A percentile compares a stretch with the other conserved stretches of the same genome.
phyloP scores from a whole-genome alignment of 2,113 vertebrate genomes.

The Tamias sibiricus region DNA sequence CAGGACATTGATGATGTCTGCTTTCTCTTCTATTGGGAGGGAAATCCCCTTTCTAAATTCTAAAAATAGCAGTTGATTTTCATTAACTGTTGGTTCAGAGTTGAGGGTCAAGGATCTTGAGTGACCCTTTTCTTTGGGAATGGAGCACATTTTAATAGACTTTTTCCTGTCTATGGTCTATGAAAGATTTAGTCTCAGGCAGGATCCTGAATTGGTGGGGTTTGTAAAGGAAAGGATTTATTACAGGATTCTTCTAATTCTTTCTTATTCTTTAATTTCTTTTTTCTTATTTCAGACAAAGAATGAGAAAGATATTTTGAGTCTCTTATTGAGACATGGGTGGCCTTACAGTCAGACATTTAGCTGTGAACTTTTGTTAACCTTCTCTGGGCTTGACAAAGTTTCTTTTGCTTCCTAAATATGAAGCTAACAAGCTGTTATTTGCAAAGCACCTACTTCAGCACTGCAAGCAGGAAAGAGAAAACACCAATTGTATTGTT shows the following conservation, averaged over 20 bases:
- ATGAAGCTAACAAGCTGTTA: slow-evolving; percentile 28
- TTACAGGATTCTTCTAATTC: slow-evolving; percentile 68
- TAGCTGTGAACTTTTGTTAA: slow-evolving; percentile 76
- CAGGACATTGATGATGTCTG: slow-evolving; percentile 71
- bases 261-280: slow-evolving; percentile 55
- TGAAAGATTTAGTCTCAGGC: slow-evolving; percentile 51
- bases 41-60: slow-evolving; percentile 77
- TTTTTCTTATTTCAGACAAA: slow-evolving; percentile 38
- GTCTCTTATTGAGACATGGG: slow-evolving; percentile 12
- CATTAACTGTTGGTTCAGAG: slow-evolving; percentile 79
- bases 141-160: slow-evolving; percentile 64
- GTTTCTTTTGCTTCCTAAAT: slow-evolving; percentile 64
- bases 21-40: slow-evolving; percentile 78
- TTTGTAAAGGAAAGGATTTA: slow-evolving; percentile 70
- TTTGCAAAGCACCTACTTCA: slow-evolving; percentile 41
- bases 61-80: slow-evolving; percentile 84
- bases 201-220: slow-evolving; percentile 37
- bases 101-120: slow-evolving; percentile 75
- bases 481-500: not conserved
- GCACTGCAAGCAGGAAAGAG: slow-evolving; percentile 19
- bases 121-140: slow-evolving; percentile 75
- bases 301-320: slow-evolving; percentile 64
- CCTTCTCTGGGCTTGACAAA: slow-evolving; percentile 64
- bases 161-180: slow-evolving; percentile 67
- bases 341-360: slow-evolving; percentile 68